A percentile compares a stretch with the other conserved stretches of the same genome.
Evolutionary conservation across 2,888 invertebrate genomes (phyloP).

Genomic region (Creontiades dilutus): DNA sequence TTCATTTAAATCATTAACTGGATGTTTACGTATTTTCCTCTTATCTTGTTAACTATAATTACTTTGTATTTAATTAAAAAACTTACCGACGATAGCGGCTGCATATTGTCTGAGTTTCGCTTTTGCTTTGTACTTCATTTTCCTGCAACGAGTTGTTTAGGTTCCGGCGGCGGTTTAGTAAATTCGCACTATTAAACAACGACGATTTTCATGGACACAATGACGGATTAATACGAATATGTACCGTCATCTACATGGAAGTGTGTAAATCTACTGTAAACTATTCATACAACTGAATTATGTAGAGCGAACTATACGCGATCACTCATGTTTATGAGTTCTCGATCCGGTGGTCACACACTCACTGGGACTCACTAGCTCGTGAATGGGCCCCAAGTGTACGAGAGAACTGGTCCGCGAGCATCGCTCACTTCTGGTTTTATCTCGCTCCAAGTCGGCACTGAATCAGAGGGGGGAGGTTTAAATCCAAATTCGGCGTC

Average conservation of each 20-base stretch:
- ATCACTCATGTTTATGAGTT: background rate
- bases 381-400: background rate
- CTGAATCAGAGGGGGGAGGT: background rate
- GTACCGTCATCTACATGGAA: too few relatives aligned
- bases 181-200: background rate
- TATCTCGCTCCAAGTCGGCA: constrained; percentile 17
- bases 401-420: constrained; percentile 21
- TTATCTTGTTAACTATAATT: too few relatives aligned
- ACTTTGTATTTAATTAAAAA: background rate
- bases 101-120: constrained; percentile 72
- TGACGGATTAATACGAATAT: background rate
- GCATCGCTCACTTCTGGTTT: constrained; percentile 38
- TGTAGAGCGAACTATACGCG: background rate
- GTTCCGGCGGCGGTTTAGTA: background rate
- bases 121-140: constrained; percentile 67
- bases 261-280: too few relatives aligned
- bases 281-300: too few relatives aligned
- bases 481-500: background rate
- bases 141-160: background rate
- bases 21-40: too few relatives aligned
- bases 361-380: background rate
- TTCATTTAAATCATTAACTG: too few relatives aligned
- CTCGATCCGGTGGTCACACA: background rate
- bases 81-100: constrained; percentile 72
- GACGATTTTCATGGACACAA: background rate